A percentile compares a stretch with the other conserved stretches of the same genome.
phyloP scores from a whole-genome alignment of 2,113 vertebrate species.

The Phoenicopterus ruber region DNA sequence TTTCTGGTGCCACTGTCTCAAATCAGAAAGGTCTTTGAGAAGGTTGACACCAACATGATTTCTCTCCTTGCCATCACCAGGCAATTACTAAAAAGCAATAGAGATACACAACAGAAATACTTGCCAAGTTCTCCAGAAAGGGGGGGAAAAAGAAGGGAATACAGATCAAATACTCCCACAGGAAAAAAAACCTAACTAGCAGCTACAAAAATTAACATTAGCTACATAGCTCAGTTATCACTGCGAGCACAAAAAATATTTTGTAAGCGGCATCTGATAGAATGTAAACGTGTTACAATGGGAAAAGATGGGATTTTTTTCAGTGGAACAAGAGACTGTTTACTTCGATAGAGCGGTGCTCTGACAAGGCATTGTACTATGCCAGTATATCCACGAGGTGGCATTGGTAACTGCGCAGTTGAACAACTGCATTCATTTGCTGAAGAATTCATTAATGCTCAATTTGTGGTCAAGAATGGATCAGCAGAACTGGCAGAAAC shows the following conservation, averaged over 20 bases:
- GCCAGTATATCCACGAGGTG: constrained; percentile 50
- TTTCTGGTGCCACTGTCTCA: neutral
- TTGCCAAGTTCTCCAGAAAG: neutral
- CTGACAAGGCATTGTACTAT: neutral
- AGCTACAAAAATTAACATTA: neutral
- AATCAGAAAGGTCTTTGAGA: neutral
- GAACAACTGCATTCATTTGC: neutral
- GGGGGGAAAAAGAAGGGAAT: neutral
- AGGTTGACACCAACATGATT: neutral
- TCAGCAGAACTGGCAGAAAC: neutral
- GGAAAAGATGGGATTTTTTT: neutral
- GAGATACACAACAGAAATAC: neutral
- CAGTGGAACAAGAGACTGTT: neutral
- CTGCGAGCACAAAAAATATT: rapidly evolving
- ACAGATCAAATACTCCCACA: neutral
- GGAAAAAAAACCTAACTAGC: neutral
- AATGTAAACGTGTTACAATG: neutral
- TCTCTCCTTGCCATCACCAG: neutral
- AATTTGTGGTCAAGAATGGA: neutral
- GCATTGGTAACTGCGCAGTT: neutral
- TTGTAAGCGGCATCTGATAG: neutral
- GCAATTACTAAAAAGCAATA: neutral
- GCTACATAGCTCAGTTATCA: neutral
- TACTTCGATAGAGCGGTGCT: neutral
- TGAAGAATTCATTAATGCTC: neutral